These are phyloP conservation scores for Agapornis canus DNA, from an alignment of 2,797 vertebrate species.

Conservation along the genomic window DNA sequence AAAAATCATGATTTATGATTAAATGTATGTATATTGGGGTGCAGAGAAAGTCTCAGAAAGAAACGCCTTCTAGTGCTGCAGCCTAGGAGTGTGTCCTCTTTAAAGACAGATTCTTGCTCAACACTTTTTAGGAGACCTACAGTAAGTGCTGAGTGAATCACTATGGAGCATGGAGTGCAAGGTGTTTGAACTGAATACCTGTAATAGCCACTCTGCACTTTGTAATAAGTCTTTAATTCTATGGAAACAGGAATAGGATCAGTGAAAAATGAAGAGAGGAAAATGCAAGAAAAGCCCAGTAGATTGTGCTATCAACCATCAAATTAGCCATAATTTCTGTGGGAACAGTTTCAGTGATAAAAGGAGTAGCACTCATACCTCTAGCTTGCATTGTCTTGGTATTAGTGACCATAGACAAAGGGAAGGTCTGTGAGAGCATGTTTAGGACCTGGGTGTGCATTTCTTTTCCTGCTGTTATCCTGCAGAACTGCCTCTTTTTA, in stretches of 20 bases:
- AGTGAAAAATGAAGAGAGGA: neutral
- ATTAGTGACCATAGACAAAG: rapidly evolving
- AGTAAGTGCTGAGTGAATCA: neutral
- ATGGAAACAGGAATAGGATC: neutral
- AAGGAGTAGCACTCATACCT: neutral
- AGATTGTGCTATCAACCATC: conserved; percentile 49
- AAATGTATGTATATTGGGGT: neutral
- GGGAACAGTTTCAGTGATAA: neutral
- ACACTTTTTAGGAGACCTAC: neutral
- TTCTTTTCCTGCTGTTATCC: neutral
- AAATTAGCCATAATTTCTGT: neutral
- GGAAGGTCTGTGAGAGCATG: neutral
- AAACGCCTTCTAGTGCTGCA: neutral
- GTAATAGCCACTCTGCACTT: neutral
- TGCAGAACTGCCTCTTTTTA: neutral
- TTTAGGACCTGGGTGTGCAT: neutral
- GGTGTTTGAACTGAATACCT: neutral
- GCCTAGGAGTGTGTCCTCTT: neutral
- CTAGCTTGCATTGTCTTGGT: neutral
- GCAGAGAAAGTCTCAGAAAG: neutral
- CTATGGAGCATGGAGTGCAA: neutral
- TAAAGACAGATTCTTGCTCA: rapidly evolving
- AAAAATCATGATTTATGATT: neutral
- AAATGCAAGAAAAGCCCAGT: conserved; percentile 44
- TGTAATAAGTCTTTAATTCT: neutral